Percentiles rank a stretch among this genome's conserved stretches.
Evolutionary conservation across 2,113 vertebrate species (phyloP).

Genomic region (Rana temporaria): DNA sequence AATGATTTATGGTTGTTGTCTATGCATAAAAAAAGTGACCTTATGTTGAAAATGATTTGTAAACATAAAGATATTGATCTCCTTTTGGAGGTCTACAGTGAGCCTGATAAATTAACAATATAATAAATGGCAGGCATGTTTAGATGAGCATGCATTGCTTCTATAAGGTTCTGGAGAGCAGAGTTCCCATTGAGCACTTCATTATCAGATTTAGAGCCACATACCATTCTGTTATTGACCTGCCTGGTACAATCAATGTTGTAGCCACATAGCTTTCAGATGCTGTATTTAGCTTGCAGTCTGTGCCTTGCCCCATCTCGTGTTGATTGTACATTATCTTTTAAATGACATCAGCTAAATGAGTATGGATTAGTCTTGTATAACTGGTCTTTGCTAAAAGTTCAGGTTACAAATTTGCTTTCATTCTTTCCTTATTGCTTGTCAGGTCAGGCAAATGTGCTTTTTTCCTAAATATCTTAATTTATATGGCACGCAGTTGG

Average conservation of each 20-base stretch:
- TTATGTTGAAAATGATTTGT: too few species aligned
- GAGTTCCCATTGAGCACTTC: conserved; percentile 76
- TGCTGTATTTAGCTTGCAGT: conserved; percentile 69
- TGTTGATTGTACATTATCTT: conserved; percentile 74
- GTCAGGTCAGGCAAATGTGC: too few species aligned
- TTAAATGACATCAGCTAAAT: conserved; percentile 66
- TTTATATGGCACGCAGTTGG: too few species aligned
- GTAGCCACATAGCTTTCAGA: conserved; percentile 73
- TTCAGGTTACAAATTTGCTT: conserved; percentile 57
- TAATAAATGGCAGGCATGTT: conserved; percentile 17
- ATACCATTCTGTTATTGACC: conserved; percentile 81
- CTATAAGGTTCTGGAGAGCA: conserved; percentile 71
- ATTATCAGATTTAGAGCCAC: conserved; percentile 82
- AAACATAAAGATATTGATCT: too few species aligned
- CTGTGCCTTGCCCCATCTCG: conserved; percentile 39
- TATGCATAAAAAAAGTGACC: too few species aligned
- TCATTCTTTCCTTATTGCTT: conserved; percentile 50
- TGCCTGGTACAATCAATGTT: conserved; percentile 78
- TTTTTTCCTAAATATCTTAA: too few species aligned
- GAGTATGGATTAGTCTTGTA: conserved; percentile 67
- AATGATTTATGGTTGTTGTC: too few species aligned
- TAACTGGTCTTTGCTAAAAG: conserved; percentile 32
- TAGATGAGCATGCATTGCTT: conserved; percentile 66
- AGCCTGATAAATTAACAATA: conserved; percentile 19
- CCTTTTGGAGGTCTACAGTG: not conserved